Evolutionary conservation across 2,888 invertebrate species (phyloP).

Genomic region (Terebella lapidaria): DNA sequence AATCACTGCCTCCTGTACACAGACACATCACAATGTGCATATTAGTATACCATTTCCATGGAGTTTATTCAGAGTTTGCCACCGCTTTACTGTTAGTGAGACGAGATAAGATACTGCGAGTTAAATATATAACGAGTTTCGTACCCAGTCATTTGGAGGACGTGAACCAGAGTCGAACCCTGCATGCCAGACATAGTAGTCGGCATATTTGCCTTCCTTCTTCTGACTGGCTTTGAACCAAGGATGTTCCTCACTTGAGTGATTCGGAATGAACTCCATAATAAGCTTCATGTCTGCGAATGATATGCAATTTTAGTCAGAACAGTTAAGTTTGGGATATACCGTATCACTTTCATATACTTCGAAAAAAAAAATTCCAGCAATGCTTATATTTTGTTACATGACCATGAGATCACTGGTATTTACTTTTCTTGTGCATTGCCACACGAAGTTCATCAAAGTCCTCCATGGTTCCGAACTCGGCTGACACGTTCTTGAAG

Average conservation of each 20-base stretch:
- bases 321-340: too few species aligned
- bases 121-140: too few species aligned
- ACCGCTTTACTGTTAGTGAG: too few species aligned
- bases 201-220: conserved; percentile 55
- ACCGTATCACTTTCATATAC: too few species aligned
- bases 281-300: conserved; percentile 59
- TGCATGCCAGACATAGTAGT: conserved; percentile 73
- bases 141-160: conserved; percentile 45
- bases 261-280: conserved; percentile 69
- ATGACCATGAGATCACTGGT: too few species aligned
- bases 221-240: conserved; percentile 63
- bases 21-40: neutral
- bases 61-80: too few species aligned
- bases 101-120: too few species aligned
- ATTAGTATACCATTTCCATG: too few species aligned
- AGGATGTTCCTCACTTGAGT: conserved; percentile 60
- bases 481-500: conserved; percentile 67
- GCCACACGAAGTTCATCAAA: conserved; percentile 54
- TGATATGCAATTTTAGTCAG: too few species aligned
- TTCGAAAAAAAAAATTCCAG: too few species aligned
- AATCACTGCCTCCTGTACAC: neutral
- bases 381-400: too few species aligned
- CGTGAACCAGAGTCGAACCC: conserved; percentile 12
- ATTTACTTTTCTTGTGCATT: conserved; percentile 32
- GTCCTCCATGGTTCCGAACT: conserved; percentile 70